Base-by-base conservation (phyloP, 2,113 vertebrate species). In the sheep (Ovis aries) region DNA sequence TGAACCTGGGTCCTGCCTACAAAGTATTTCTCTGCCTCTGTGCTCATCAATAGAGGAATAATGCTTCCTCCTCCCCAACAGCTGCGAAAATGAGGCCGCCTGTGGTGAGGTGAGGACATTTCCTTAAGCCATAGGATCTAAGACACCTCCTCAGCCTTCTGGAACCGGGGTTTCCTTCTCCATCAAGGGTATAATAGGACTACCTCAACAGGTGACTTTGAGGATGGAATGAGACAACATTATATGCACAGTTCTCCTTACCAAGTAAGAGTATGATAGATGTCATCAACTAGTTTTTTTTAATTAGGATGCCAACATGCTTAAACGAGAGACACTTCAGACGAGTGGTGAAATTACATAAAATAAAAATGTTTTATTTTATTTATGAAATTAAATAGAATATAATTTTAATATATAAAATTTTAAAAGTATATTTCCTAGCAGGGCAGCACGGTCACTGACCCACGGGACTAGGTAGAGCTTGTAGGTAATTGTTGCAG, bases 141-240 rank as follows among this genome's bases (percentile, higher is more conserved):
- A 15, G 17, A 31, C 21, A 3, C 17, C 11, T 11, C 16, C 17
- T 86, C 19, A 52, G 29, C 6, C 27, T 14, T 6, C 7, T 7
- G 14, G 3, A 33, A 1, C 21, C 43, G 4, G 3, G 15, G 67
- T 40, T 25, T 67, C 17, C 33, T 50, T 40, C 50, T 15, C 84
- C 17, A 9, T 14, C 5, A 21, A 71, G 53, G 6, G 7, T 16
- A 3, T 1, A 4, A 1, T 21, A 9, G 48, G 31, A n/a, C 16
- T n/a, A 50, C 29, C 13, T 83, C 50, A 27, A 7, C 29, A 2
- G 71, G 40, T 48, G 3, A 43, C 33, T 62, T 5, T n/a, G 67
- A 81, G 60, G 31, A 11, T 29, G 36, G 25, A 36, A 48, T n/a
- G n/a, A 86, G 12, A 23, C 80, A 86, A 78, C 53, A 29, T 50